Evolutionary conservation across 2,113 vertebrate species (phyloP).

Genomic region (Vimba vimba): DNA sequence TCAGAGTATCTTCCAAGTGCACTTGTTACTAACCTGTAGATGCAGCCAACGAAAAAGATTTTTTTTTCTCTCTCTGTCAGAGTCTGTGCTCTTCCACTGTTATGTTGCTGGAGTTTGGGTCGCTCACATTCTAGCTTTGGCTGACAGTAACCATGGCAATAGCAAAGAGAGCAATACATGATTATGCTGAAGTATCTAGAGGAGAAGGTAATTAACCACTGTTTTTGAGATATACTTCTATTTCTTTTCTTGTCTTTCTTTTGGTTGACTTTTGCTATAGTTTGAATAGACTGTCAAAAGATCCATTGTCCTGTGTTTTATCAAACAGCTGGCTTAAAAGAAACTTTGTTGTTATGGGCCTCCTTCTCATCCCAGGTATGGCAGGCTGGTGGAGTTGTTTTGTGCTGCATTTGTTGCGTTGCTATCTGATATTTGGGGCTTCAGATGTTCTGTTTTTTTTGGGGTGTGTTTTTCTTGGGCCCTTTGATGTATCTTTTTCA

Average conservation of each 20-base stretch:
- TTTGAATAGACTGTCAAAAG: conserved; percentile 1
- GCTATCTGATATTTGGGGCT: conserved; percentile 26
- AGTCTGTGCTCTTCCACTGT: not conserved
- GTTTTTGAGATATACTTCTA: not conserved
- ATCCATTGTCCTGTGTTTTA: conserved; percentile 7
- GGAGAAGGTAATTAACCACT: conserved; percentile 38
- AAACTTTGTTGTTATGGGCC: conserved; percentile 7
- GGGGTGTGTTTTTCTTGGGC: conserved; percentile 8
- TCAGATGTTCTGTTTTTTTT: conserved; percentile 42
- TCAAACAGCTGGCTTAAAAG: conserved; percentile 34
- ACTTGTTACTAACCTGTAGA: not conserved
- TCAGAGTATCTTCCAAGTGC: not conserved
- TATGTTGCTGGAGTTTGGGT: conserved; percentile 19
- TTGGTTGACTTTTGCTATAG: not conserved
- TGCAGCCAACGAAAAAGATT: not conserved
- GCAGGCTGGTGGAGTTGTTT: not conserved
- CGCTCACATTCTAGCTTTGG: not conserved
- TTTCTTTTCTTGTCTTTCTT: not conserved
- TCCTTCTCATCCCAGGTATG: conserved; percentile 8
- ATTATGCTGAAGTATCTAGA: conserved; percentile 9
- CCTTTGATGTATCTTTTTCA: conserved; percentile 51
- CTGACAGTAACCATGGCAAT: conserved; percentile 46
- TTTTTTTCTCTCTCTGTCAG: not conserved
- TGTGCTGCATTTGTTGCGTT: conserved; percentile 8
- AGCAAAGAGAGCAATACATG: conserved; percentile 25